Percentiles rank a stretch among this genome's conserved stretches.
These are phyloP conservation scores for Chelmon rostratus DNA, from an alignment of 2,797 vertebrate genomes.

Conservation along the genomic window DNA sequence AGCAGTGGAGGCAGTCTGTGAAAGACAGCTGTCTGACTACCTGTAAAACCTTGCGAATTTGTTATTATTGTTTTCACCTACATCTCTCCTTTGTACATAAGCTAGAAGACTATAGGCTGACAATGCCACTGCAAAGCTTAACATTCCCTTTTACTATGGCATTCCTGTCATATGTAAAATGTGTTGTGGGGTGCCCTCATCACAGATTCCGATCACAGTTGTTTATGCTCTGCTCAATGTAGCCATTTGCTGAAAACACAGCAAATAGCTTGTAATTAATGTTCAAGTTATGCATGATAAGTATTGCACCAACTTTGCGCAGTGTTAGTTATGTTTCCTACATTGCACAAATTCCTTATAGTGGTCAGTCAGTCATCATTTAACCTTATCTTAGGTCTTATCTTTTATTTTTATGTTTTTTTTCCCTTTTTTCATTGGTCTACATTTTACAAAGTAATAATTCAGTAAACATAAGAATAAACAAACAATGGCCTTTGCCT, in stretches of 20 bases:
- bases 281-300: not conserved
- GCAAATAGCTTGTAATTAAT: not conserved
- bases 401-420: conserved; percentile 2
- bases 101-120: not conserved
- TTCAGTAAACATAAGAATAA: too few relatives aligned
- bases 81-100: not conserved
- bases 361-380: not conserved
- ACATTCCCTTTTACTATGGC: not conserved
- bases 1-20: rapidly evolving
- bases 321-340: not conserved
- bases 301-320: not conserved
- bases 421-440: not conserved
- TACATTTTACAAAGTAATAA: not conserved
- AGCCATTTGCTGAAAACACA: not conserved
- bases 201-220: not conserved
- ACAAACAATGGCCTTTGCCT: not conserved
- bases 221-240: not conserved
- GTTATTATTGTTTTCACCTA: not conserved
- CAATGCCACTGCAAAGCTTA: not conserved
- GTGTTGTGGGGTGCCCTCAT: not conserved
- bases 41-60: too few relatives aligned
- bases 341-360: not conserved
- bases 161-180: not conserved
- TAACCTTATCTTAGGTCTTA: not conserved
- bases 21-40: not conserved